Percentiles rank a stretch among this genome's conserved stretches.
Evolutionary conservation across 1,140 invertebrate species (phyloP).

Genomic region (Caenorhabditis inopinata): DNA sequence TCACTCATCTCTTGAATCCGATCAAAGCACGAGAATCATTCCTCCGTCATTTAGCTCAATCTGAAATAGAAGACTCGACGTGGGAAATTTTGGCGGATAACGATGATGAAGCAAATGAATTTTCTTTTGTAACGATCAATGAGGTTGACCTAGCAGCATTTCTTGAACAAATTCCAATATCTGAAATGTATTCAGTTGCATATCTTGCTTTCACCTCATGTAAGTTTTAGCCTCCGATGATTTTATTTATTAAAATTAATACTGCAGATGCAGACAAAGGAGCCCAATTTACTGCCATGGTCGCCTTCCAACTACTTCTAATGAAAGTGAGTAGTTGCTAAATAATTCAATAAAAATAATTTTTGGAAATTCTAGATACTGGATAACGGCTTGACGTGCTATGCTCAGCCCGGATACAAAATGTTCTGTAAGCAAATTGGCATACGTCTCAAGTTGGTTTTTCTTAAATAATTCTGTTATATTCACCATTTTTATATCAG

Average conservation of each 20-base stretch:
- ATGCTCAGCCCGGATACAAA: slow-evolving; percentile 40
- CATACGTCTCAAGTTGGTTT: slow-evolving; percentile 37
- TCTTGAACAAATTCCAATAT: slow-evolving; percentile 40
- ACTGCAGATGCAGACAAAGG: slow-evolving; percentile 36
- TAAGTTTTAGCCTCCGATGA: not conserved
- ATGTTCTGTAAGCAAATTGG: slow-evolving; percentile 44
- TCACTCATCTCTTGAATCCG: slow-evolving; percentile 37
- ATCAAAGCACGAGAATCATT: slow-evolving; percentile 42
- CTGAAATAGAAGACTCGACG: slow-evolving; percentile 35
- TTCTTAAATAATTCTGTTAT: not conserved
- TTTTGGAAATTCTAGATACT: not conserved
- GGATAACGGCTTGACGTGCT: slow-evolving; percentile 35
- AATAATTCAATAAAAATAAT: not conserved
- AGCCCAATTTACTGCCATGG: slow-evolving; percentile 37
- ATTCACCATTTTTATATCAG: slow-evolving; percentile 22
- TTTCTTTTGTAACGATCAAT: slow-evolving; percentile 32
- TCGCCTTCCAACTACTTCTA: slow-evolving; percentile 47
- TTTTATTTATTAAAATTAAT: not conserved
- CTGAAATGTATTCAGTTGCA: slow-evolving; percentile 41
- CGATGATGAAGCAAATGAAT: slow-evolving; percentile 37
- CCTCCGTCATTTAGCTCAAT: slow-evolving; percentile 35
- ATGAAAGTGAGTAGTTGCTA: slow-evolving; percentile 24
- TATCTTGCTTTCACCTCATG: slow-evolving; percentile 35
- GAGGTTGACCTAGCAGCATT: slow-evolving; percentile 37
- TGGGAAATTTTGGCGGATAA: slow-evolving; percentile 41